These are phyloP conservation scores for Pteropus alecto DNA, from an alignment of 2,113 vertebrate genomes.

Conservation along the genomic window DNA sequence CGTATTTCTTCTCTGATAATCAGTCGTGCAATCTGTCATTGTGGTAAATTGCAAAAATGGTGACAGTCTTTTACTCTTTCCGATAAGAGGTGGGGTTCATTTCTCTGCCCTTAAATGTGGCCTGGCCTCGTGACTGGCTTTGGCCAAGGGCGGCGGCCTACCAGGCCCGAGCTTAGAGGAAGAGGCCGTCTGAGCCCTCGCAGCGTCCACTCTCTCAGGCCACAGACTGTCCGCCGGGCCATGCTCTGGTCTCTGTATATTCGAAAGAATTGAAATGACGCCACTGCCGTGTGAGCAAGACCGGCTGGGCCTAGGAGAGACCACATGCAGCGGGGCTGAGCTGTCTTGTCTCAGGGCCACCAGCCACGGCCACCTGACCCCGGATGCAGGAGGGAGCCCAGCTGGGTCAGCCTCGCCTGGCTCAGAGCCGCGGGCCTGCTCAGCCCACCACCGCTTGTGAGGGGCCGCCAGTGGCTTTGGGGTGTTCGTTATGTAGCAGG, in stretches of 20 bases:
- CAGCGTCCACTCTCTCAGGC: fast-evolving
- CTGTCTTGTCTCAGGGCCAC: not conserved
- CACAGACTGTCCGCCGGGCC: too few relatives aligned
- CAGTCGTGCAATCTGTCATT: fast-evolving
- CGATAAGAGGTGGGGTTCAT: not conserved
- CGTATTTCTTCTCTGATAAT: not conserved
- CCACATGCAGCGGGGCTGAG: too few relatives aligned
- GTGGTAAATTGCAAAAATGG: not conserved
- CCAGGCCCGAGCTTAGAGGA: not conserved
- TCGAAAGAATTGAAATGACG: not conserved
- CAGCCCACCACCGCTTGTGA: fast-evolving
- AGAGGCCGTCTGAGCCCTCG: not conserved
- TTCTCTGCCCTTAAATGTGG: not conserved
- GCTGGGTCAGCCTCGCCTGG: not conserved
- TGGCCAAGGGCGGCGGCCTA: fast-evolving
- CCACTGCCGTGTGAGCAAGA: not conserved
- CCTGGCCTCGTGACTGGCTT: not conserved
- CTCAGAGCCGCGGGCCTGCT: not conserved
- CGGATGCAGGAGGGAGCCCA: not conserved
- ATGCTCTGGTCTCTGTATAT: not conserved
- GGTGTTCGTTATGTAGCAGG: not conserved
- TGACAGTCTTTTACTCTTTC: not conserved
- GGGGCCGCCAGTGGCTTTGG: not conserved
- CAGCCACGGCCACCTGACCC: fast-evolving
- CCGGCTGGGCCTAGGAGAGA: not conserved